Evolutionary conservation across 2,113 vertebrate genomes (phyloP).

Genomic region (Prunella himalayana): DNA sequence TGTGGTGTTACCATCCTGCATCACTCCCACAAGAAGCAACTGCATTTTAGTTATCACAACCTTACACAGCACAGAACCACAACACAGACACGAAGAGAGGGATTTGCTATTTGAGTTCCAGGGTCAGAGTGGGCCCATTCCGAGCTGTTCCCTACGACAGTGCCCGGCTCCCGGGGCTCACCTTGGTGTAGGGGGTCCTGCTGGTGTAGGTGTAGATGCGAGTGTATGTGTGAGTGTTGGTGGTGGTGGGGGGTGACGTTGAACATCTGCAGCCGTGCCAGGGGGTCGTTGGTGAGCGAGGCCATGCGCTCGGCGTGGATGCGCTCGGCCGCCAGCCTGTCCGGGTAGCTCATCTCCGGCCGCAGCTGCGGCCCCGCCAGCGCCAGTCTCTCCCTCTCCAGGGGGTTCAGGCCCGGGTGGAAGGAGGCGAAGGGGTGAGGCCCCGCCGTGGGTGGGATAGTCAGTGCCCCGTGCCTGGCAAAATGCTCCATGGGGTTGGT

Average conservation of each 20-base stretch:
- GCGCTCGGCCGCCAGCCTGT: constrained; percentile 92
- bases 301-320: constrained; percentile 96
- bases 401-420: constrained; percentile 91
- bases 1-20: not conserved
- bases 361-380: constrained; percentile 90
- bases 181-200: constrained; percentile 98
- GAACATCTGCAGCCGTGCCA: constrained; percentile 98
- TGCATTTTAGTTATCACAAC: not conserved
- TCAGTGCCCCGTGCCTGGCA: constrained; percentile 91
- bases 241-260: constrained; percentile 98
- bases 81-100: accelerated
- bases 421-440: constrained; percentile 93
- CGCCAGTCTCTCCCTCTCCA: constrained; percentile 93
- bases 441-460: constrained; percentile 87
- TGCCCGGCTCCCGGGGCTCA: constrained; percentile 44
- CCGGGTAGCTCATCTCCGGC: constrained; percentile 96
- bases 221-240: constrained; percentile 99
- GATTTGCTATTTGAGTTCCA: not conserved
- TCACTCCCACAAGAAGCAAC: not conserved
- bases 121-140: accelerated
- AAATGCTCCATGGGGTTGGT: constrained; percentile 99
- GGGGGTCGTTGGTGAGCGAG: constrained; percentile 91
- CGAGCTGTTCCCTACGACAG: accelerated
- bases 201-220: constrained; percentile 97
- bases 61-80: not conserved